Evolutionary conservation across 2,113 vertebrate species (phyloP).

Genomic region (Bostrychus sinensis): DNA sequence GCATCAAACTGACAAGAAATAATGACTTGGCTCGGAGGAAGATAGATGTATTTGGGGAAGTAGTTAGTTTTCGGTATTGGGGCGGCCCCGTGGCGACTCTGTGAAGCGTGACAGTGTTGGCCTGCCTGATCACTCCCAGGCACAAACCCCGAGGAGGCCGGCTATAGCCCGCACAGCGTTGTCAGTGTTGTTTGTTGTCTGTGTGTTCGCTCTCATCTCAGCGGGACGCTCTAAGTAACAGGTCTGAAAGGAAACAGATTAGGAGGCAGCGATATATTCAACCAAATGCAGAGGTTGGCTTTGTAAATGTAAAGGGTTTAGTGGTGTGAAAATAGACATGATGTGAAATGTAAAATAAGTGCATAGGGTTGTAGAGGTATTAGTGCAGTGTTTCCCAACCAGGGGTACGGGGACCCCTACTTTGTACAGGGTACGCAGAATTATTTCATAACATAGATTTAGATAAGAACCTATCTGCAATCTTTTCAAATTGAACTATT

Average conservation of each 20-base stretch:
- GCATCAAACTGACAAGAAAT: conserved; percentile 40
- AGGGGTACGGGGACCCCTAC: too few relatives aligned
- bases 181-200: conserved; percentile 30
- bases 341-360: not conserved
- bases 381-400: too few relatives aligned
- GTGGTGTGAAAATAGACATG: not conserved
- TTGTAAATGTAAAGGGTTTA: conserved; percentile 23
- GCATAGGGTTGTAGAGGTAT: too few relatives aligned
- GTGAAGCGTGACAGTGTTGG: conserved; percentile 44
- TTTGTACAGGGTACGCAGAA: too few relatives aligned
- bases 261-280: conserved; percentile 30
- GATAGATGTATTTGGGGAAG: conserved; percentile 27
- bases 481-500: too few relatives aligned
- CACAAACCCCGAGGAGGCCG: conserved; percentile 52
- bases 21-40: conserved; percentile 29
- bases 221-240: conserved; percentile 42
- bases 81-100: conserved; percentile 39
- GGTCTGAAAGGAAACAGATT: conserved; percentile 55
- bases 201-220: conserved; percentile 18
- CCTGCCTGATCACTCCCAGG: conserved; percentile 56
- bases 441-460: too few relatives aligned
- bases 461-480: too few relatives aligned
- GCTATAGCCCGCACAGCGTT: conserved; percentile 53
- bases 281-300: conserved; percentile 29
- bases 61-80: conserved; percentile 49